phyloP scores from a whole-genome alignment of 2,888 invertebrate species.

The Drosophila austrosaltans region DNA sequence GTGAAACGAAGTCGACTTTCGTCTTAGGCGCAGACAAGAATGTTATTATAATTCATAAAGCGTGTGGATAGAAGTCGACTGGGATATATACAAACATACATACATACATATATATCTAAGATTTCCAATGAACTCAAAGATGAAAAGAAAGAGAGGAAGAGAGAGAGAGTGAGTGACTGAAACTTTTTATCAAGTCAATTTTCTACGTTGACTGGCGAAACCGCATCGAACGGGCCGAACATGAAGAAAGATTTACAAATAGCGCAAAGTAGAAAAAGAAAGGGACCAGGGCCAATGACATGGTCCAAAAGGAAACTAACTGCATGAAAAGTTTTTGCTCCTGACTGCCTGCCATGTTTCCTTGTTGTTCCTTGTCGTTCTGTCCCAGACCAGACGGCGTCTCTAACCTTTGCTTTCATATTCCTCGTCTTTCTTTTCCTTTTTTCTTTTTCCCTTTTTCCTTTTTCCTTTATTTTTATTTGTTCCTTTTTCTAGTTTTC shows the following conservation, averaged over 20 bases:
- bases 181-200: conserved; percentile 77
- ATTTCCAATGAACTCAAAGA: conserved; percentile 50
- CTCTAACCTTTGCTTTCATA: conserved; percentile 65
- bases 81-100: conserved; percentile 27
- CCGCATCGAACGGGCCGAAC: conserved; percentile 50
- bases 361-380: conserved; percentile 34
- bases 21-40: conserved; percentile 29
- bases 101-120: conserved; percentile 18
- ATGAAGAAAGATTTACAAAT: conserved; percentile 58
- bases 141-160: conserved; percentile 31
- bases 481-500: conserved; percentile 40
- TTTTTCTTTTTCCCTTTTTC: conserved; percentile 1
- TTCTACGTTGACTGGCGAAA: conserved; percentile 68
- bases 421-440: conserved; percentile 30
- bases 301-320: conserved; percentile 52
- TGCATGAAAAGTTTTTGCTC: conserved; percentile 53
- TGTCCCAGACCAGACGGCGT: conserved; percentile 70
- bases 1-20: conserved; percentile 18
- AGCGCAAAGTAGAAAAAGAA: conserved; percentile 16
- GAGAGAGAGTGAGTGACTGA: conserved; percentile 22
- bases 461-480: conserved; percentile 31
- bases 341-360: conserved; percentile 49
- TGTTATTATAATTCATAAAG: conserved; percentile 75
- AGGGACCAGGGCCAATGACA: conserved; percentile 62
- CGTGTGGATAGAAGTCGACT: conserved; percentile 41